phyloP scores from a whole-genome alignment of 2,113 vertebrate species.

The Neopipo cinnamomea region DNA sequence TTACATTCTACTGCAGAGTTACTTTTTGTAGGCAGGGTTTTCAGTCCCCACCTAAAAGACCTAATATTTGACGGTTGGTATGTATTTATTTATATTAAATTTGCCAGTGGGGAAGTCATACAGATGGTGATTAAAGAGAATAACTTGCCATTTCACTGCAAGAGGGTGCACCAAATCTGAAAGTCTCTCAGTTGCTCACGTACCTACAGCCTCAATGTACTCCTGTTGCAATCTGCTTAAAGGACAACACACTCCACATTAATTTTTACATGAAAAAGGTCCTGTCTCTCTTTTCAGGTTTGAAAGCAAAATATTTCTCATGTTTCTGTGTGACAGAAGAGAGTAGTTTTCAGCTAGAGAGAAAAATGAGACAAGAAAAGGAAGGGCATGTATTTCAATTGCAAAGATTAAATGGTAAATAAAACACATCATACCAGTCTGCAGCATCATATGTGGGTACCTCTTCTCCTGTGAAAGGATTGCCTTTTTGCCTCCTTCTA shows the following conservation, averaged over 20 bases:
- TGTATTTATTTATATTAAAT: neutral
- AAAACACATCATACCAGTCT: neutral
- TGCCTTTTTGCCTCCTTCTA: neutral
- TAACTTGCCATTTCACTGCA: neutral
- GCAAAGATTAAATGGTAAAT: neutral
- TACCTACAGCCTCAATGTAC: neutral
- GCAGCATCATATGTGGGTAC: neutral
- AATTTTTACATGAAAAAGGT: neutral
- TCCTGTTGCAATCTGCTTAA: neutral
- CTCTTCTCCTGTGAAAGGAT: fast-evolving
- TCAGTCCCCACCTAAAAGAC: neutral
- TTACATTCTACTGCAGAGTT: neutral
- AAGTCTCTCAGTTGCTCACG: neutral
- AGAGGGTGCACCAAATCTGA: neutral
- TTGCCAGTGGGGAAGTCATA: neutral
- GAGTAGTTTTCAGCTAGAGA: neutral
- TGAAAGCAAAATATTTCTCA: neutral
- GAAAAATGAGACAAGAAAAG: neutral
- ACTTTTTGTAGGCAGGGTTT: neutral
- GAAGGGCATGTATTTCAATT: neutral
- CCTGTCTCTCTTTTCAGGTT: neutral
- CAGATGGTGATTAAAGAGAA: neutral
- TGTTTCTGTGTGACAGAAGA: neutral
- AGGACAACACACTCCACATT: neutral
- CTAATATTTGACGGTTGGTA: neutral